Conservation (phyloP, 2,797 vertebrate species). For the Neosalanx taihuensis region DNA sequence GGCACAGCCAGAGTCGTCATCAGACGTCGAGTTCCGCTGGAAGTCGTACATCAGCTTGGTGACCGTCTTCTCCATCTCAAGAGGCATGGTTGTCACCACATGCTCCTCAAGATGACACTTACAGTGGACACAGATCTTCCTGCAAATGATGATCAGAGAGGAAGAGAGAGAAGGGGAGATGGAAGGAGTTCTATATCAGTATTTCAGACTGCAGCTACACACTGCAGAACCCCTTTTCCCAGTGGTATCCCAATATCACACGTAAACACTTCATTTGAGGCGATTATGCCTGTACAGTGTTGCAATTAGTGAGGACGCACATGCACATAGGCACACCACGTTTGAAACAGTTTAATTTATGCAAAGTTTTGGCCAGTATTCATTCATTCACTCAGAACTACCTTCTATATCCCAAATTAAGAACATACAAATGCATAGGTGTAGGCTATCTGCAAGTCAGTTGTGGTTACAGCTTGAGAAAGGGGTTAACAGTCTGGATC, state of each 20-base stretch:
- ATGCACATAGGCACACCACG: neutral
- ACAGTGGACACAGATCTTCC: constrained; percentile 79
- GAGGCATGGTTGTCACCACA: constrained; percentile 91
- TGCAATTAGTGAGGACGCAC: neutral
- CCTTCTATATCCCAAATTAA: too few species aligned
- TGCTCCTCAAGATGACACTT: constrained; percentile 86
- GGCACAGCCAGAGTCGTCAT: constrained; percentile 95
- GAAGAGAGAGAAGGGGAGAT: neutral
- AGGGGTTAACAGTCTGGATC: constrained; percentile 25
- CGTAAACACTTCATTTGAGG: neutral
- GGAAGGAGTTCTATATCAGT: neutral
- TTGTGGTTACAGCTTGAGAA: neutral
- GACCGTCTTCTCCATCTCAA: constrained; percentile 99
- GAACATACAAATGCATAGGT: neutral
- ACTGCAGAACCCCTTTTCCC: constrained; percentile 11
- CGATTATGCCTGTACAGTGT: neutral
- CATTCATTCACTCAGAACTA: neutral
- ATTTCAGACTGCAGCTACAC: constrained; percentile 8
- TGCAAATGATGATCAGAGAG: constrained; percentile 52
- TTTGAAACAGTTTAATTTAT: neutral
- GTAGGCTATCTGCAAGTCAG: neutral
- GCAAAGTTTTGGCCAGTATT: neutral
- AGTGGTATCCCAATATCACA: neutral
- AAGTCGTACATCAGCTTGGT: constrained; percentile 99
- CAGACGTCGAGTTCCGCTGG: constrained; percentile 97